Base-by-base conservation (phyloP, 2,797 vertebrate genomes). In the Emydoidea blandingii region DNA sequence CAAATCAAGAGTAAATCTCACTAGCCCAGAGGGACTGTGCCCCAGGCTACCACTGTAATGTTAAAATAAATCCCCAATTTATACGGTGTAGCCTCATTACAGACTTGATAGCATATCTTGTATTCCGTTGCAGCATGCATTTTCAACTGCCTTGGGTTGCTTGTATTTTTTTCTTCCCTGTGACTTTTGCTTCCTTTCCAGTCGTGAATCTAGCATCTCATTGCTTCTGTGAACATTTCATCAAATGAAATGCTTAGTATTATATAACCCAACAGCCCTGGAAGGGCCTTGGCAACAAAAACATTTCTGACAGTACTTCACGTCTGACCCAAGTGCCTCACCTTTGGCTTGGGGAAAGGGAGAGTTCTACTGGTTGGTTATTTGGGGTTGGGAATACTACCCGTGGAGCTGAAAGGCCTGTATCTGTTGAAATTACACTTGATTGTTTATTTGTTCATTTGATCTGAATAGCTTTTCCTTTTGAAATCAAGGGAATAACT, bases 211-310 rank as follows among this genome's bases (percentile, higher is more conserved):
- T 88, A 90, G 29, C 91, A 53, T 94, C 79, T 88, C 84, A 57
- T 53, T 87, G 83, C 15, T 16, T 65, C 90, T 85, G 89, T 86
- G 94, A 97, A 88, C 81, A 29, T 84, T 91, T 93, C 87, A 90
- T 96, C 91, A 86, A 94, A 94, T 95, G 49, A 92, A 83, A 81
- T 86, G 82, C 85, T 95, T 96, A 93, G 83, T 80, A 23, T 31
- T 91, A 82, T 89, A 16, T 86, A 85, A 94, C 83, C 87, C 80
- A 95, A 31, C 85, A 95, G 92, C 80, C 87, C 68, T 87, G 34
- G 62, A 76, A 18, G 34, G 56, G 23, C 65, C 16, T 84, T 95
- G 79, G 89, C 23, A 16, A 85, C 56, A 65, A 89, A 1, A 85
- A 90, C 49, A 37, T 84, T 89, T 90, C 93, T 91, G 68, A 83